phyloP scores from a whole-genome alignment of 2,113 vertebrate genomes.

The Scalopus aquaticus region DNA sequence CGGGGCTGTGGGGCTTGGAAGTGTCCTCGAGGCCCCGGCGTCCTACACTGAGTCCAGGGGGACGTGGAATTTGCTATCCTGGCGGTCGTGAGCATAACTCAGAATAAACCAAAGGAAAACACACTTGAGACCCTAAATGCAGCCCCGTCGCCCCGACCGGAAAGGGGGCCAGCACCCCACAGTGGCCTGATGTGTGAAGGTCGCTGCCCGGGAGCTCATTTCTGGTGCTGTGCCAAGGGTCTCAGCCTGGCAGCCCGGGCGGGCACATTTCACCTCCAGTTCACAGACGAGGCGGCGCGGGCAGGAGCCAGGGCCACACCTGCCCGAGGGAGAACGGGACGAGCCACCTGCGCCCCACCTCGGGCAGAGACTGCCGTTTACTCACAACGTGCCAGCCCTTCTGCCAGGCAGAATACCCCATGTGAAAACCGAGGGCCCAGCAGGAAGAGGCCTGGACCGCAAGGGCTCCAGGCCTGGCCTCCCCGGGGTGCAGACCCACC shows the following conservation, averaged over 20 bases:
- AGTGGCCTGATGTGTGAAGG: too few relatives aligned
- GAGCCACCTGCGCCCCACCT: background rate
- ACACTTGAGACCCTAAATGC: background rate
- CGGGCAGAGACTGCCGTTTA: background rate
- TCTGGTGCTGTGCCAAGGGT: background rate
- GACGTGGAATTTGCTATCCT: background rate
- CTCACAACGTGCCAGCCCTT: background rate
- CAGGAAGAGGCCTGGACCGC: background rate
- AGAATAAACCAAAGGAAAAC: background rate
- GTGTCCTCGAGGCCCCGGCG: too few relatives aligned
- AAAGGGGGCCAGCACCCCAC: background rate
- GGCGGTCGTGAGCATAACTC: background rate
- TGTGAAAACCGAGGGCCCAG: background rate
- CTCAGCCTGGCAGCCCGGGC: too few relatives aligned
- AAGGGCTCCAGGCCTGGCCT: too few relatives aligned
- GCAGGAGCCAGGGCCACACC: too few relatives aligned
- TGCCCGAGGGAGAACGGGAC: background rate
- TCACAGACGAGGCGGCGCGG: background rate
- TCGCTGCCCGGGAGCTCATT: background rate
- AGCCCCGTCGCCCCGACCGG: background rate
- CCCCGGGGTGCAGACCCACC: background rate
- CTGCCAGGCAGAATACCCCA: too few relatives aligned
- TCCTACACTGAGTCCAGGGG: background rate
- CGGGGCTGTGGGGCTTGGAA: background rate
- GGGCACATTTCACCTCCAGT: rapidly evolving